A percentile compares a stretch with the other conserved stretches of the same genome.
These are phyloP conservation scores for Sacculina carcini DNA, from an alignment of 2,888 invertebrate species.

Conservation along the genomic window DNA sequence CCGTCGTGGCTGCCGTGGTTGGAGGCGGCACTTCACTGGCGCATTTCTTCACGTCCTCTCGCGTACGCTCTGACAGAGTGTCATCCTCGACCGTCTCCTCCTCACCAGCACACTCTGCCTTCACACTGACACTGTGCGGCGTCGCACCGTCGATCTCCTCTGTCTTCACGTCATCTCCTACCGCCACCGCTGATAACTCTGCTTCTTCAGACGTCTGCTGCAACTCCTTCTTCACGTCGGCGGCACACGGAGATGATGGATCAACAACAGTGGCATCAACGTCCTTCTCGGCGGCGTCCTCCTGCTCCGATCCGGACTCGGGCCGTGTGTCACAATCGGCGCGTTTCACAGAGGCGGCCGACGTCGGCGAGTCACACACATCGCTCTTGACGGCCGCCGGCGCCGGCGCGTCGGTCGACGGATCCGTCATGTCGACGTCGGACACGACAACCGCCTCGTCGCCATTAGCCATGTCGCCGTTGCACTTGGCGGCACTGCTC, in stretches of 20 bases:
- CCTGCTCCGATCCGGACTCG: slow-evolving; percentile 5
- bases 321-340: background rate
- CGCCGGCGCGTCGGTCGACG: too few species aligned
- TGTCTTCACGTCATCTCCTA: slow-evolving; percentile 14
- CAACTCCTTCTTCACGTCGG: slow-evolving; percentile 13
- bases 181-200: slow-evolving; percentile 8
- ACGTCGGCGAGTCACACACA: too few species aligned
- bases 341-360: too few species aligned
- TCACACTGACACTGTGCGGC: slow-evolving; percentile 5
- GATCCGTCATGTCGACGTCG: too few species aligned
- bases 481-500: background rate
- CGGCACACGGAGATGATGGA: too few species aligned
- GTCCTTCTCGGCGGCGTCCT: slow-evolving; percentile 10
- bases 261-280: too few species aligned
- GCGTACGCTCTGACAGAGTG: slow-evolving; percentile 9
- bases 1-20: too few species aligned
- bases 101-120: slow-evolving; percentile 6
- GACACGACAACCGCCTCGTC: background rate
- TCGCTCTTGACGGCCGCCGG: too few species aligned
- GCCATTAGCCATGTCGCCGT: background rate
- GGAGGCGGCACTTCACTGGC: too few species aligned
- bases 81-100: slow-evolving; percentile 9
- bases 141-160: slow-evolving; percentile 21
- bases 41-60: slow-evolving; percentile 27
- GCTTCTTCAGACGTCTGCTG: slow-evolving; percentile 15